Conservation (phyloP, 2,113 vertebrate species). For the Rhabdomys dilectus region DNA sequence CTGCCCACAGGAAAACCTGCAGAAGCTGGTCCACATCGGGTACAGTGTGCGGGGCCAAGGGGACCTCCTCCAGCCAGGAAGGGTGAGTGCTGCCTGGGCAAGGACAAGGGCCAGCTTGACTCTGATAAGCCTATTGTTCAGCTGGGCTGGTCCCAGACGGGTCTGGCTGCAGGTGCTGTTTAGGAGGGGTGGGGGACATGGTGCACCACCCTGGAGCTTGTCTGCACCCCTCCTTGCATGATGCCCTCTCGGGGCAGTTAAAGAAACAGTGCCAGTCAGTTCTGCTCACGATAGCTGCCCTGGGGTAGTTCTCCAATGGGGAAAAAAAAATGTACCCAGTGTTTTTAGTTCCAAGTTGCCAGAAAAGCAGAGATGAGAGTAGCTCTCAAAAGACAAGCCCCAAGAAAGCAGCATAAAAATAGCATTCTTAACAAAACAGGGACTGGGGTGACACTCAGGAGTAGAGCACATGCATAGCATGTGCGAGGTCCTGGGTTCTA, state of each 20-base stretch:
- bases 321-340: neutral
- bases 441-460: neutral
- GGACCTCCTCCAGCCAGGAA: constrained; percentile 94
- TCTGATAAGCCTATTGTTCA: constrained; percentile 72
- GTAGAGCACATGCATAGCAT: neutral
- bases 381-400: neutral
- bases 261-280: neutral
- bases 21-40: constrained; percentile 97
- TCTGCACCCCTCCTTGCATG: neutral
- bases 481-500: neutral
- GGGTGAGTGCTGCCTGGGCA: constrained; percentile 90
- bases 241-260: neutral
- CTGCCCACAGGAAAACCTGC: constrained; percentile 94
- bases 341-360: neutral
- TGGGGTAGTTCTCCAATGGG: neutral
- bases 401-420: neutral
- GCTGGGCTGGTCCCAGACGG: constrained; percentile 69
- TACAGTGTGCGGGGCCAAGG: constrained; percentile 95
- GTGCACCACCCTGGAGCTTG: neutral
- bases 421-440: neutral
- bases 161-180: constrained; percentile 73
- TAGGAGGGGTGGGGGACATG: neutral
- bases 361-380: neutral
- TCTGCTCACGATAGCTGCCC: neutral
- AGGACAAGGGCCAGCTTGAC: neutral